Evolutionary conservation across 2,113 vertebrate genomes (phyloP), one percentile per base, ranked within the genome.

Genomic region (Ibidorhyncha struthersii): DNA sequence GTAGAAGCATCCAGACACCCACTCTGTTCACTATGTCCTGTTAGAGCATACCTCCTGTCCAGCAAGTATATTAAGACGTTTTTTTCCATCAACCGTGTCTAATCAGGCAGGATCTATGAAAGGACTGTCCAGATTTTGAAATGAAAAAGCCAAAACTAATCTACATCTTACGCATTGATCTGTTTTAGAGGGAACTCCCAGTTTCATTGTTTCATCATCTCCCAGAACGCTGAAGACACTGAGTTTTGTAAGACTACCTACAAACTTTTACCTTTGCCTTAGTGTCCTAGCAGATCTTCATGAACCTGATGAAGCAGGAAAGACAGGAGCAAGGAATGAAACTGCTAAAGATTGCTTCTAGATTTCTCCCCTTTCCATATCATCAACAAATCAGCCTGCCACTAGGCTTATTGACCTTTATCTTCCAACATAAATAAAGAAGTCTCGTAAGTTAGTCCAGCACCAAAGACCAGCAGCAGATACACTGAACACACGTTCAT

Each of bases 121-220:
- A 89, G 49, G 63, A 27, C 72, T 79, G 59, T 58, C 49, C 8
- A 4, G 38, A 66, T 76, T 89, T 73, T 15, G 3, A 36, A 96
- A 76, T 84, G 25, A 41, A 94, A 86, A 92, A 52, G 32, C 10
- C 47, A 72, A 58, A 88, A 71, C 26, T 63, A 36, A 91, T 80
- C 69, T 88, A 52, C 26, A 69, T 85, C 34, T 89, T 91, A 74
- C 17, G n/a, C 18, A 45, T 12, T 59, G 45, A 45, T 17, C 45
- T 45, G 45, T 45, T 45, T 45, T 45, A 84, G 27, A 84, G 69
- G 55, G 6, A 94, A 92, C 82, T 84, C 82, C 94, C 76, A 84
- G 71, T 91, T 95, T 92, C 69, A 55, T 81, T 77, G 25, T 92
- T 92, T 92, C 72, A 38, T 92, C 67, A 40, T 86, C 59, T 86